These are phyloP conservation scores for Acanthopleura granulata DNA, from an alignment of 2,888 invertebrate genomes.

Conservation along the genomic window DNA sequence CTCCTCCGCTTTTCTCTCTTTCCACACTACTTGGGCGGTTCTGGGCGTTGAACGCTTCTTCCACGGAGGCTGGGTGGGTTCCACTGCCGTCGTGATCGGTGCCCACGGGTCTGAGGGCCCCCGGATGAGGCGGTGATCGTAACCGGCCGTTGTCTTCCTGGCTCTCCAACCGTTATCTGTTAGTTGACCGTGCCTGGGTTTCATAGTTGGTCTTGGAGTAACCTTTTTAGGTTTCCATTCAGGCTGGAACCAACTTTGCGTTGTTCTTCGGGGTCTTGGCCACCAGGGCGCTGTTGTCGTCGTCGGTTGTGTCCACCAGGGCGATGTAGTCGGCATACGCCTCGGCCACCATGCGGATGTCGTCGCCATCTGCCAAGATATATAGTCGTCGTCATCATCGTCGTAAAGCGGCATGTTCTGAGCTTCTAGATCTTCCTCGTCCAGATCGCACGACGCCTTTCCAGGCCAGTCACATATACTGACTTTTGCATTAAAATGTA, in stretches of 20 bases:
- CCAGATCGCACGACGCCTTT: slow-evolving; percentile 34
- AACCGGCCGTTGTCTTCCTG: not conserved
- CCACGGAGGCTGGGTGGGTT: slow-evolving; percentile 16
- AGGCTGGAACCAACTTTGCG: not conserved
- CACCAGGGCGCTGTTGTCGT: not conserved
- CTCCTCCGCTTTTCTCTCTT: not conserved
- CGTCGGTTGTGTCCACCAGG: not conserved
- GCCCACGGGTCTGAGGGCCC: slow-evolving; percentile 2
- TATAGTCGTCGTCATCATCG: not conserved
- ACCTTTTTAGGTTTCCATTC: not conserved
- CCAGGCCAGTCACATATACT: slow-evolving; percentile 48
- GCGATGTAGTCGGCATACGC: not conserved
- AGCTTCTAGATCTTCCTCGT: not conserved
- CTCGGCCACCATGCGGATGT: not conserved
- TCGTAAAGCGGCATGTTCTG: not conserved
- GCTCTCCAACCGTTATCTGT: not conserved
- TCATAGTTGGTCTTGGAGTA: not conserved
- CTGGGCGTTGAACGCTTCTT: not conserved
- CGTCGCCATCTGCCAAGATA: not conserved
- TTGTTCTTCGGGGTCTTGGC: not conserved
- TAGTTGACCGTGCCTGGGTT: not conserved
- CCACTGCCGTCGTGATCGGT: not conserved
- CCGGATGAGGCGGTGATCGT: not conserved
- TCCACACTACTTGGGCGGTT: not conserved
- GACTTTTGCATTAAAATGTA: slow-evolving; percentile 41